Percentiles rank a stretch among this genome's conserved stretches.
Conservation (phyloP, 2,797 vertebrate genomes). For the Coracias cyanogaster region DNA sequence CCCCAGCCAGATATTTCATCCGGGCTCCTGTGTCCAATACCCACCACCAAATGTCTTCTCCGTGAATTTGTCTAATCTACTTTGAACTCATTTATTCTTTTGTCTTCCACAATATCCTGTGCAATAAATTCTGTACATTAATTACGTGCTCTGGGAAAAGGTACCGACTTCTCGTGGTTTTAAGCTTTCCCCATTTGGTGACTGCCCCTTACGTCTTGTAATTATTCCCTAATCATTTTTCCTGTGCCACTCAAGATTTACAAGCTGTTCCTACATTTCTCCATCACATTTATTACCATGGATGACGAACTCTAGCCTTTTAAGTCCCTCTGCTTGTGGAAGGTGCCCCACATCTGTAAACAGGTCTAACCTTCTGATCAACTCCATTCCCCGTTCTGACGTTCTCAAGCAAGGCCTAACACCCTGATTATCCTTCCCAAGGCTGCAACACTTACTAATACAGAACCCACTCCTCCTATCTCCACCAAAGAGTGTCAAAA, state of each 20-base stretch:
- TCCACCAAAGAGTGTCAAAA: not conserved
- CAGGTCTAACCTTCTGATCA: not conserved
- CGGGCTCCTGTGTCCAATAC: not conserved
- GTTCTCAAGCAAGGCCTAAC: not conserved
- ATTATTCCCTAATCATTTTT: not conserved
- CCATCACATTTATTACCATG: not conserved
- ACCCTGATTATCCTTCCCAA: not conserved
- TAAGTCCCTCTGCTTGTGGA: not conserved
- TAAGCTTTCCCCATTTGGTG: not conserved
- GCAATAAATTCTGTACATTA: not conserved
- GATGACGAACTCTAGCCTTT: not conserved
- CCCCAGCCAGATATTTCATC: not conserved
- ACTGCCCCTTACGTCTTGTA: not conserved
- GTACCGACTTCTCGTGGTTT: not conserved
- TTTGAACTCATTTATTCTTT: not conserved
- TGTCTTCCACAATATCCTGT: not conserved
- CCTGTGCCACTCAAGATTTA: not conserved
- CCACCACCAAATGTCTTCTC: not conserved
- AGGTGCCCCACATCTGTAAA: not conserved
- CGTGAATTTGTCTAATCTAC: not conserved
- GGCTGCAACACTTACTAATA: not conserved
- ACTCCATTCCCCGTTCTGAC: not conserved
- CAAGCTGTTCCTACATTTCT: not conserved
- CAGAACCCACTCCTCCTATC: fast-evolving
- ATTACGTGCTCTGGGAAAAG: not conserved